Conservation (phyloP, 2,113 vertebrate genomes). For the Andinoacara biseriatus region DNA sequence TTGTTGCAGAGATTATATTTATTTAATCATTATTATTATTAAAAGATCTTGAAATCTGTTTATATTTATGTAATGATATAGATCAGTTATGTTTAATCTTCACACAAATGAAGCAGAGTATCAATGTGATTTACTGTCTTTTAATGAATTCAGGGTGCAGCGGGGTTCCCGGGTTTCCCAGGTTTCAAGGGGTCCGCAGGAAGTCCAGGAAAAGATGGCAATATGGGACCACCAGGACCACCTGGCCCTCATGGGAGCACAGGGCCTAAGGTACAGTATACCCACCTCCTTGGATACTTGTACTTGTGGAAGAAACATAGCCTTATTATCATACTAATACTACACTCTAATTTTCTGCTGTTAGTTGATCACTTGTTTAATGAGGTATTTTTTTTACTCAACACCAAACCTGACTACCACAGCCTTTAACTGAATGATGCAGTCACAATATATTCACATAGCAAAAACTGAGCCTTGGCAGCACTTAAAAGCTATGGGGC, state of each 20-base stretch:
- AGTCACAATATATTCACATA: not conserved
- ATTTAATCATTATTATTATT: not conserved
- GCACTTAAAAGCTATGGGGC: not conserved
- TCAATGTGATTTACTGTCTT: not conserved
- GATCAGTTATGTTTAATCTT: not conserved
- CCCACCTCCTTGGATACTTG: not conserved
- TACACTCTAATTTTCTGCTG: not conserved
- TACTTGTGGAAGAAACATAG: not conserved
- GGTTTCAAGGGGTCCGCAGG: slow-evolving; percentile 87
- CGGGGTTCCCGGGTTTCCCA: slow-evolving; percentile 84
- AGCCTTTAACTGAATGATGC: not conserved
- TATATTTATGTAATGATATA: not conserved
- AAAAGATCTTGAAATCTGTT: not conserved
- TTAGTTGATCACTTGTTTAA: not conserved
- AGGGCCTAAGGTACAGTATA: slow-evolving; percentile 81
- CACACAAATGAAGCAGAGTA: not conserved
- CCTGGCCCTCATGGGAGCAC: slow-evolving; percentile 77
- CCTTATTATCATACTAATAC: not conserved
- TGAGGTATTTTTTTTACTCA: not conserved
- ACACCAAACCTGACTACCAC: not conserved
- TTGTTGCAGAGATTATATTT: not conserved
- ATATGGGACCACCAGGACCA: slow-evolving; percentile 71
- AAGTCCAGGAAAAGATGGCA: slow-evolving; percentile 75
- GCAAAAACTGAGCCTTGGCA: not conserved
- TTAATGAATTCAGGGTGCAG: slow-evolving; percentile 75